Conservation (phyloP, 2,113 vertebrate species). For the Corythornis madagascariensis region DNA sequence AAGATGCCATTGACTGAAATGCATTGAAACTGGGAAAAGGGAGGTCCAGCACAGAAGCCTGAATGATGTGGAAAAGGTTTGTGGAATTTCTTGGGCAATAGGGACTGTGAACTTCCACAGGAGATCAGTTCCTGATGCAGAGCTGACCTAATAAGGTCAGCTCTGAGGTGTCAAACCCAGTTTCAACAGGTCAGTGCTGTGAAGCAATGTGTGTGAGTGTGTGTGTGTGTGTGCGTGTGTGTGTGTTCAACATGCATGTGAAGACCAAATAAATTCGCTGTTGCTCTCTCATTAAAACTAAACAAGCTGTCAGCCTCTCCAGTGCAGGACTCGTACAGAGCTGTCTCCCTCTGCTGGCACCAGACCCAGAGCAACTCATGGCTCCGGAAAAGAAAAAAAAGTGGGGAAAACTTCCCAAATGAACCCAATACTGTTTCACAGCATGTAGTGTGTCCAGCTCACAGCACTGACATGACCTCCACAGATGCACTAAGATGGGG, state of each 20-base stretch:
- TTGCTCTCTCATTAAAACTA: neutral
- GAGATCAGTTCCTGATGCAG: neutral
- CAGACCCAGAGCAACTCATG: neutral
- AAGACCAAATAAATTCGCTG: neutral
- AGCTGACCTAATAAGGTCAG: neutral
- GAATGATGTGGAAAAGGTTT: neutral
- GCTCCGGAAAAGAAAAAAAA: neutral
- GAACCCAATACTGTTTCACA: neutral
- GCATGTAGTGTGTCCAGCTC: neutral
- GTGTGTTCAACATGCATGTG: accelerated
- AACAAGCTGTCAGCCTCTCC: neutral
- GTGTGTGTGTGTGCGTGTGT: accelerated
- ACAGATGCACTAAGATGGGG: accelerated
- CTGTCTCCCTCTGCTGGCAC: conserved; percentile 32
- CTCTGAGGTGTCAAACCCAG: neutral
- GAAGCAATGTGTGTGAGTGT: accelerated
- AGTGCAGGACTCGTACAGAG: neutral
- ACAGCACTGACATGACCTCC: accelerated
- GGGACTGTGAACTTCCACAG: accelerated
- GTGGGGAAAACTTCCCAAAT: neutral
- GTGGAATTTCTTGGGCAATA: neutral
- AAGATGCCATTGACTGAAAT: too few relatives aligned
- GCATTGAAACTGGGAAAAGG: neutral
- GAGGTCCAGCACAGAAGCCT: neutral
- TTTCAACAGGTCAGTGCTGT: accelerated